Evolutionary conservation across 1,140 invertebrate genomes (phyloP).

Genomic region (Eubasilissa regina): DNA sequence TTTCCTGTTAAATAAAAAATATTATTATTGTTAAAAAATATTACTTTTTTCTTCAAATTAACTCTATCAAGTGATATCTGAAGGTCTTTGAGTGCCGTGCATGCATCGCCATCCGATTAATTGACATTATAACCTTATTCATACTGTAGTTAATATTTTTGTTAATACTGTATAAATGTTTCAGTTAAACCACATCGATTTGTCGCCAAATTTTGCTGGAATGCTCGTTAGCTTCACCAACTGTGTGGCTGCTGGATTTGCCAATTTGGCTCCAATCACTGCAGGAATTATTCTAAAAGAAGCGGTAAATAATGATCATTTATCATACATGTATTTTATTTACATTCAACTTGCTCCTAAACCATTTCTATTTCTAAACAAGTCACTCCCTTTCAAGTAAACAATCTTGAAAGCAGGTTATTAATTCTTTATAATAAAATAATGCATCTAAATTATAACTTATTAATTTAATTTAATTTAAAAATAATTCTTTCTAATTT

Average conservation of each 20-base stretch:
- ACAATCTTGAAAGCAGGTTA: constrained; percentile 5
- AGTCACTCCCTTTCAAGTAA: neutral
- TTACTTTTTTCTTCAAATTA: no score
- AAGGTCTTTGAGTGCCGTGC: neutral
- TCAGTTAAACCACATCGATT: constrained; percentile 77
- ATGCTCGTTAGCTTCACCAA: constrained; percentile 78
- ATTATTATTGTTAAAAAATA: no score
- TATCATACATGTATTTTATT: neutral
- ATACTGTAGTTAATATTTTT: neutral
- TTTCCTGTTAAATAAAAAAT: neutral
- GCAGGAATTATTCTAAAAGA: constrained; percentile 19
- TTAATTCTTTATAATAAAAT: no score
- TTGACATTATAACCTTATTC: neutral
- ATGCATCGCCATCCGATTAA: neutral
- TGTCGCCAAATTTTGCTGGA: constrained; percentile 79
- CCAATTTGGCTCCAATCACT: constrained; percentile 71
- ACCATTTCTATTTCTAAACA: neutral
- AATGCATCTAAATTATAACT: neutral
- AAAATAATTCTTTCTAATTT: constrained; percentile 1
- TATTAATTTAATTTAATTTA: neutral
- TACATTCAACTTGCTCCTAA: neutral
- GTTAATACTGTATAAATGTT: constrained; percentile 54
- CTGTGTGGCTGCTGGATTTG: constrained; percentile 76
- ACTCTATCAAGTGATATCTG: no score
- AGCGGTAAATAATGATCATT: constrained; percentile 15